Conservation (phyloP, 2,113 vertebrate species). For the Phalacrocorax aristotelis region DNA sequence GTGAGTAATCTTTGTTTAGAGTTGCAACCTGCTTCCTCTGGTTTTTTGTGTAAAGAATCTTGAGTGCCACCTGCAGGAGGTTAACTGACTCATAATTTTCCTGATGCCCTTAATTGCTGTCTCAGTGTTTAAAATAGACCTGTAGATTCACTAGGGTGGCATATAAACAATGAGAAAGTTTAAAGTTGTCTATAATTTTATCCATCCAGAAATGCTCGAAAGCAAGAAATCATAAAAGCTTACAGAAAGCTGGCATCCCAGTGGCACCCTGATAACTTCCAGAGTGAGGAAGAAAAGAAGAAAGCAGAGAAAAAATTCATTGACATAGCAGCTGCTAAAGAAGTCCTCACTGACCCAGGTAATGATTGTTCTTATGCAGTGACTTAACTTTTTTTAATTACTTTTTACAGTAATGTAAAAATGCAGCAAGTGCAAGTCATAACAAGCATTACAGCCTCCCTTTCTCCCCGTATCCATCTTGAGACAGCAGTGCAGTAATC, state of each 20-base stretch:
- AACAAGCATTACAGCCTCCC: not conserved
- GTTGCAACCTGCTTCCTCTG: not conserved
- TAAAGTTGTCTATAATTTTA: not conserved
- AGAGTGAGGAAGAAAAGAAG: conserved; percentile 93
- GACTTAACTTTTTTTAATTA: not conserved
- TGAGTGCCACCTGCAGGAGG: not conserved
- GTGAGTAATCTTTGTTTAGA: not conserved
- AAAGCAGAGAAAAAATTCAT: conserved; percentile 97
- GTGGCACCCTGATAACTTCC: conserved; percentile 99
- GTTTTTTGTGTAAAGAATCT: not conserved
- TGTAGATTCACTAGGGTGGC: not conserved
- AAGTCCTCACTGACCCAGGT: conserved; percentile 98
- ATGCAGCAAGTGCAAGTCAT: not conserved
- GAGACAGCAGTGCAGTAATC: not conserved
- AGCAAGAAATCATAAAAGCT: conserved; percentile 97
- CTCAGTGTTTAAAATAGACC: not conserved
- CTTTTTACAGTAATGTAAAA: not conserved
- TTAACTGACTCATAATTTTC: not conserved
- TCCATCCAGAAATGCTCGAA: conserved; percentile 87
- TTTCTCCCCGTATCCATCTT: not conserved
- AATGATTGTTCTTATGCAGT: not conserved
- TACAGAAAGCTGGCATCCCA: conserved; percentile 94
- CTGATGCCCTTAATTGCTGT: not conserved
- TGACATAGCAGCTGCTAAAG: conserved; percentile 96
- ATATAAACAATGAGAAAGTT: not conserved